phyloP scores from a whole-genome alignment of 2,113 vertebrate species.

The Hypocryptadius cinnamomeus region DNA sequence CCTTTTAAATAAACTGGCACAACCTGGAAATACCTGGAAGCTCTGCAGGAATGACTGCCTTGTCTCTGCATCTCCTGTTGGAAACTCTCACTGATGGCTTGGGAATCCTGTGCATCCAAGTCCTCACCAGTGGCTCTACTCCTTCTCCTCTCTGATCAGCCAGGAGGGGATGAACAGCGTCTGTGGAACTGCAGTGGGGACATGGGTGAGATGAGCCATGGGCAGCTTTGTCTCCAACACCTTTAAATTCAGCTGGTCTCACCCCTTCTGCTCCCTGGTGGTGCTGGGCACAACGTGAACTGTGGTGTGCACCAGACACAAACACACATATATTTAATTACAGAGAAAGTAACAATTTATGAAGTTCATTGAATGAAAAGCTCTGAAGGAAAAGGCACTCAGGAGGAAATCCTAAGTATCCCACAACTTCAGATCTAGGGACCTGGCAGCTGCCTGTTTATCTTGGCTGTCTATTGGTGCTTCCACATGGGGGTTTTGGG shows the following conservation, averaged over 20 bases:
- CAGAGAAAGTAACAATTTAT: neutral
- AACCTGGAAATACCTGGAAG: neutral
- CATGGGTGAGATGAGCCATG: rapidly evolving
- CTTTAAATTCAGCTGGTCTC: neutral
- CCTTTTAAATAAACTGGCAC: neutral
- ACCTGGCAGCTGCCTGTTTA: no score
- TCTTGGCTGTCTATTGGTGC: neutral
- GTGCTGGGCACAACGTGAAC: rapidly evolving
- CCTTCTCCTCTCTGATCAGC: no score
- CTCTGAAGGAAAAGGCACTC: neutral
- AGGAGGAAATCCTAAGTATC: neutral
- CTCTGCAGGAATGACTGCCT: neutral
- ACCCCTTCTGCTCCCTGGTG: neutral
- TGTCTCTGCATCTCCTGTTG: neutral
- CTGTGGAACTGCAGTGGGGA: no score
- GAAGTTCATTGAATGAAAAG: neutral
- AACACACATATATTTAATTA: neutral
- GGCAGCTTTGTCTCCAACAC: neutral
- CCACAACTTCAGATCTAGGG: neutral
- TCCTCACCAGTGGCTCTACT: neutral
- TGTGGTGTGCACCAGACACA: neutral
- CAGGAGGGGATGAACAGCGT: neutral
- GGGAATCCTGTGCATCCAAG: neutral
- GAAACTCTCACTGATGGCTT: neutral
- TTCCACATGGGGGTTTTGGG: neutral